Conservation (phyloP, 2,797 vertebrate species). For the Pithecia hirsuta region DNA sequence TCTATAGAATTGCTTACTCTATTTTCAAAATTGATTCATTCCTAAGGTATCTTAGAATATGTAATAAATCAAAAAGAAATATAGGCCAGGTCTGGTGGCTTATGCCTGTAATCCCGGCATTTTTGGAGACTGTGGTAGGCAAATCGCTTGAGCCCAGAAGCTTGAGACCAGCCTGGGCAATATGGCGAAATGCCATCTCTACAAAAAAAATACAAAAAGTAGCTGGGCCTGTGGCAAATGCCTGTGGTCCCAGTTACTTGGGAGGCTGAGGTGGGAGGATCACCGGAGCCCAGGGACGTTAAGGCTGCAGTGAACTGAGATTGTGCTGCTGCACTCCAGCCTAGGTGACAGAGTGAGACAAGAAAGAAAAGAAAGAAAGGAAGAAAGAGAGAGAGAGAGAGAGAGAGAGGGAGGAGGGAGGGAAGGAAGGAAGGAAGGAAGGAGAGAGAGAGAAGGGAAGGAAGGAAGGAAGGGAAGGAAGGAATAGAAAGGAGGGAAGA, state of each 20-base stretch:
- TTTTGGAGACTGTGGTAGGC: neutral
- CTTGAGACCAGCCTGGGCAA: neutral
- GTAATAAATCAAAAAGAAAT: neutral
- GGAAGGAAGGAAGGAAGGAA: no score
- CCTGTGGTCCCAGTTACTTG: neutral
- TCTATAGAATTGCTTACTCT: neutral
- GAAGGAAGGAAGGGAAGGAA: no score
- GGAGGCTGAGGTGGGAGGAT: neutral
- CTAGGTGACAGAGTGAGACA: neutral
- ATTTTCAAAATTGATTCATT: neutral
- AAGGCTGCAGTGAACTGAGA: neutral
- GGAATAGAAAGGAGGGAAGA: rapidly evolving
- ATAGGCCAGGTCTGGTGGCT: neutral
- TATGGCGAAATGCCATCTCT: no score
- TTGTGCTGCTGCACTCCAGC: neutral
- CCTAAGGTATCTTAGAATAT: neutral
- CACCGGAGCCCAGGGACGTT: neutral
- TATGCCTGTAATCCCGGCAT: neutral
- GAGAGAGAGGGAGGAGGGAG: rapidly evolving
- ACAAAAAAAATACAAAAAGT: neutral
- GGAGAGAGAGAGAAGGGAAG: no score
- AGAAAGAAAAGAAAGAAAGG: no score
- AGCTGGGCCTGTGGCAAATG: neutral
- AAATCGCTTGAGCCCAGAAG: neutral
- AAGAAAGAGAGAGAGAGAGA: no score